Evolutionary conservation across 1,140 invertebrate genomes (phyloP), one percentile per base, ranked within the genome.

Genomic region (Schlechtendalia chinensis): DNA sequence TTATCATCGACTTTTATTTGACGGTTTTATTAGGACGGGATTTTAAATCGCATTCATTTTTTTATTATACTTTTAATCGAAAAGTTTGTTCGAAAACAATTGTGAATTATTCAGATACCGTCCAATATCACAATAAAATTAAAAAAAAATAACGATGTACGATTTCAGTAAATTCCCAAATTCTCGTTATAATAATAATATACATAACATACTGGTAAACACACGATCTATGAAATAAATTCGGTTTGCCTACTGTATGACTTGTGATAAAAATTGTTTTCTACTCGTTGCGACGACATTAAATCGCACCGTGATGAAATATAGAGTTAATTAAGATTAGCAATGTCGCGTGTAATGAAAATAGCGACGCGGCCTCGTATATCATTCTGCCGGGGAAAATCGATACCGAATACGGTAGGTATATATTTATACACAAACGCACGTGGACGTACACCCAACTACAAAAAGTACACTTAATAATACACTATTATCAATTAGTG

Each of bases 281-380:
- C 24, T 5, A 54, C 27, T 12, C 24, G 4, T 17, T 22, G 24
- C 63, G 39, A 69, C 22, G 67, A 54, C 50, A 16, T 72, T 27
- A 54, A 54, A 72, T 29, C 47, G 69, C 17, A 29, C 24, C 53
- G 39, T 27, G 22, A 22, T 69, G 69, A 72, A 72, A 72, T 59
- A 77, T 58, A 77, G 32, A 61, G 56, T 79, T 79, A 79, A 79
- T 58, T 79, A 79, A n/a, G 74, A 77, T 79, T 79, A 79, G 58
- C 75, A 47, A 79, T 79, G 39, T 79, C 56, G 75, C 75, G 54
- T 47, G 75, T 79, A 79, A 79, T 61, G 75, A 61, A 79, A 79
- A 58, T 29, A 29, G 22, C 22, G 39, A 79, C 22, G 58, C 17
- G 58, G 61, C 75, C 56, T 79, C 75, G 75, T 79, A 79, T 27